Conservation (phyloP, 2,113 vertebrate genomes). For the Abramis brama region DNA sequence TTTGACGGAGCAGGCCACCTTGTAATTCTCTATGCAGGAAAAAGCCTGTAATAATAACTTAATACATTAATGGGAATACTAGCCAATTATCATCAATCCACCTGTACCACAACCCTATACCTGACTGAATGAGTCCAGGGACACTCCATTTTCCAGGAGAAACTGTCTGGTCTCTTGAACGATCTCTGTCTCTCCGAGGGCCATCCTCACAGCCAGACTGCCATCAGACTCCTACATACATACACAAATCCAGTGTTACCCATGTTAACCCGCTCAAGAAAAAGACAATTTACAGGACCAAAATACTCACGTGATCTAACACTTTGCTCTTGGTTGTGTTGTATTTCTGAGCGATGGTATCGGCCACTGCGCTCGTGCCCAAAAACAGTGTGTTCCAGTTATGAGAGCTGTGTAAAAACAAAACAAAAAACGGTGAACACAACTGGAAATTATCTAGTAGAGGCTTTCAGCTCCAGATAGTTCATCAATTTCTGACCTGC, state of each 20-base stretch:
- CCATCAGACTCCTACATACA: constrained; percentile 84
- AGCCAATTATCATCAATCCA: too few relatives aligned
- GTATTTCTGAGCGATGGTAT: constrained; percentile 93
- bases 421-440: background rate
- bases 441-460: background rate
- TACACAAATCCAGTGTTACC: background rate
- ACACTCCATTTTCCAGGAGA: constrained; percentile 85
- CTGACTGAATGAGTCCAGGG: constrained; percentile 96
- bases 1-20: too few relatives aligned
- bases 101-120: constrained; percentile 64
- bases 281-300: background rate
- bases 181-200: constrained; percentile 94
- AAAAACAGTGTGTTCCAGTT: constrained; percentile 96
- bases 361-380: constrained; percentile 90
- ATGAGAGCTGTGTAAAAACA: constrained; percentile 80
- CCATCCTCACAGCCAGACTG: constrained; percentile 92
- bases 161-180: constrained; percentile 93
- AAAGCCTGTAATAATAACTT: too few relatives aligned
- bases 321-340: constrained; percentile 93
- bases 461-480: constrained; percentile 25
- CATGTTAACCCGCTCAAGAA: background rate
- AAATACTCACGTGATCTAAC: constrained; percentile 88
- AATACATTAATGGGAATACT: too few relatives aligned
- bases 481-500: constrained; percentile 76
- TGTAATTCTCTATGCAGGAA: too few relatives aligned